Evolutionary conservation across 2,113 vertebrate genomes (phyloP), one percentile per base, ranked within the genome.

Genomic region (Lophochroa leadbeateri): DNA sequence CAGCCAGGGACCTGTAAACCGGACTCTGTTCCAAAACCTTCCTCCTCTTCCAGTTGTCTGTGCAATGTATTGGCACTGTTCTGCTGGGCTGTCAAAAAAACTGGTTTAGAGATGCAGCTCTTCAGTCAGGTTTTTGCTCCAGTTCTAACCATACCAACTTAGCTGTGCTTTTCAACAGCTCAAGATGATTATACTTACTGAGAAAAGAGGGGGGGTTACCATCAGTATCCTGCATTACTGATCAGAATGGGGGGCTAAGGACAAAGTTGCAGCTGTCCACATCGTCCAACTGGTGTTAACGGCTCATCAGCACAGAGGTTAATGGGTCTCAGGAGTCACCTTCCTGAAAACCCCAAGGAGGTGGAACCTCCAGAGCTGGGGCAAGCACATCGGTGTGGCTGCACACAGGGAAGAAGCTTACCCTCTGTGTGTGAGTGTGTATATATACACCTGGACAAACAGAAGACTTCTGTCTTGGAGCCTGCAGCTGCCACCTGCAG

Each of bases 11-110:
- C 98, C 98, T 98, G 98, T 98, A 98, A 98, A 98, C 97, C 93
- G 98, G 98, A 97, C 97, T 98, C 98, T 98, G 98, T 97, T 98
- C 98, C 98, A 98, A 98, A 98, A 98, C 98, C 97, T 98, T 98
- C 98, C 98, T 98, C 98, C 97, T 97, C 98, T 98, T 98, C 98
- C 98, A 98, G 97, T 96, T 98, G 96, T 98, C 98, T 98, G 98
- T 97, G 98, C 98, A 98, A 97, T 98, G 98, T 97, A 98, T 95
- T 97, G 98, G 98, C 98, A 98, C 97, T 98, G 98, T 90, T 98
- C 97, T 98, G 98, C 98, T 96, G 97, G 98, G 98, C 98, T 98
- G 98, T 98, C 98, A 97, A 98, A 97, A 97, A 97, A 98, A 98
- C 98, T 98, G 98, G 97, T 98, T 98, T 98, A 98, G 98, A 98